phyloP scores from a whole-genome alignment of 2,797 vertebrate species.

The Pseudopleuronectes americanus region DNA sequence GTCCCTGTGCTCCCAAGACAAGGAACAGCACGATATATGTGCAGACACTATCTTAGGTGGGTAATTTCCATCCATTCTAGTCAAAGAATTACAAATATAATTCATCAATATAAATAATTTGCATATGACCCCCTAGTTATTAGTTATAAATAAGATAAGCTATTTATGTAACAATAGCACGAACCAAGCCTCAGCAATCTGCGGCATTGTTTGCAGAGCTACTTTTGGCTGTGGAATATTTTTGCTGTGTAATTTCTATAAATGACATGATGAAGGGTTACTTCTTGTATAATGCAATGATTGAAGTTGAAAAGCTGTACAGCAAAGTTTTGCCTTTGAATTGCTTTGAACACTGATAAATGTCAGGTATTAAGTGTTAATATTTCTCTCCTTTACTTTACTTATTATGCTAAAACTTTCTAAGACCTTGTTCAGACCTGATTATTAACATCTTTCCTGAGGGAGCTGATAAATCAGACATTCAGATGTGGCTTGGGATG shows the following conservation, averaged over 20 bases:
- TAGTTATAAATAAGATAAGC: not conserved
- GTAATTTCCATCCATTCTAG: constrained; percentile 45
- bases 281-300: not conserved
- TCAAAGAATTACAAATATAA: not conserved
- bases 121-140: constrained; percentile 12
- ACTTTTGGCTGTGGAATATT: not conserved
- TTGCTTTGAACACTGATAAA: constrained; percentile 23
- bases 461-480: too few relatives aligned
- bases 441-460: too few relatives aligned
- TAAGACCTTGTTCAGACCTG: not conserved
- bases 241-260: not conserved
- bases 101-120: not conserved
- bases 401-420: constrained; percentile 29
- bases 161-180: not conserved
- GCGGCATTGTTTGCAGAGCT: not conserved
- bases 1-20: constrained; percentile 79
- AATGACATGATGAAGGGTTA: too few relatives aligned
- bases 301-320: constrained; percentile 11
- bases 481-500: too few relatives aligned
- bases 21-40: constrained; percentile 74
- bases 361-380: constrained; percentile 19
- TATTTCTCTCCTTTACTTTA: constrained; percentile 32
- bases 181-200: constrained; percentile 11
- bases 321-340: constrained; percentile 11
- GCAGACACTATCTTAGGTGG: constrained; percentile 86